phyloP scores from a whole-genome alignment of 2,888 invertebrate species.

The Acronicta aceris region DNA sequence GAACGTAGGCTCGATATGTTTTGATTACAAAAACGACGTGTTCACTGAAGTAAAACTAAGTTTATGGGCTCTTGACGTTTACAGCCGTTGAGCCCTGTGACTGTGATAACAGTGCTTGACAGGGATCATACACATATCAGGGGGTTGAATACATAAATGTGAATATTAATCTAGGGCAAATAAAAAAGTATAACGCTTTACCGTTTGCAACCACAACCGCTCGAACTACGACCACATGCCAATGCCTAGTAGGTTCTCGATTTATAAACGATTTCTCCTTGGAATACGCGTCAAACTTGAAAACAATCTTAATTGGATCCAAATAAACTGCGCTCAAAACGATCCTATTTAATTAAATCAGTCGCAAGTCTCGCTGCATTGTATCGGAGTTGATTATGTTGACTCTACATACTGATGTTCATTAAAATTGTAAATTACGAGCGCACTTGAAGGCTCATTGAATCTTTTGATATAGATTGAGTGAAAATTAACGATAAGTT shows the following conservation, averaged over 20 bases:
- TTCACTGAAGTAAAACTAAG: constrained; percentile 24
- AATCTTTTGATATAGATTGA: constrained; percentile 14
- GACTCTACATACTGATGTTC: constrained; percentile 18
- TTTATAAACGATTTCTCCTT: constrained; percentile 10
- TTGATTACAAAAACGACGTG: background rate
- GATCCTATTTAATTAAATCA: constrained; percentile 13
- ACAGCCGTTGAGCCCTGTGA: too few relatives aligned
- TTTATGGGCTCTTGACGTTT: constrained; percentile 36
- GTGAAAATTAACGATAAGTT: constrained; percentile 16
- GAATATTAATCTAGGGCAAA: too few relatives aligned
- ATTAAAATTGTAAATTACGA: constrained; percentile 28
- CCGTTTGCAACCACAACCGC: background rate
- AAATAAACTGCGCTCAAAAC: constrained; percentile 27
- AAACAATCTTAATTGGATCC: constrained; percentile 31
- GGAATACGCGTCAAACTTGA: constrained; percentile 11
- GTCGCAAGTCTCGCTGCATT: constrained; percentile 6
- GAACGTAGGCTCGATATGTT: constrained; percentile 4
- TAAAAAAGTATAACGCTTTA: background rate
- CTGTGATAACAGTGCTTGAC: too few relatives aligned
- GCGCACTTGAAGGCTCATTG: constrained; percentile 5
- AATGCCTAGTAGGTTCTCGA: background rate
- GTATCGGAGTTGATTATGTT: constrained; percentile 12
- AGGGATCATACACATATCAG: background rate
- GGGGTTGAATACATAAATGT: constrained; percentile 5
- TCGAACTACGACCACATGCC: background rate